Percentiles rank a stretch among this genome's conserved stretches.
phyloP scores from a whole-genome alignment of 2,113 vertebrate species.

The Hypocryptadius cinnamomeus region DNA sequence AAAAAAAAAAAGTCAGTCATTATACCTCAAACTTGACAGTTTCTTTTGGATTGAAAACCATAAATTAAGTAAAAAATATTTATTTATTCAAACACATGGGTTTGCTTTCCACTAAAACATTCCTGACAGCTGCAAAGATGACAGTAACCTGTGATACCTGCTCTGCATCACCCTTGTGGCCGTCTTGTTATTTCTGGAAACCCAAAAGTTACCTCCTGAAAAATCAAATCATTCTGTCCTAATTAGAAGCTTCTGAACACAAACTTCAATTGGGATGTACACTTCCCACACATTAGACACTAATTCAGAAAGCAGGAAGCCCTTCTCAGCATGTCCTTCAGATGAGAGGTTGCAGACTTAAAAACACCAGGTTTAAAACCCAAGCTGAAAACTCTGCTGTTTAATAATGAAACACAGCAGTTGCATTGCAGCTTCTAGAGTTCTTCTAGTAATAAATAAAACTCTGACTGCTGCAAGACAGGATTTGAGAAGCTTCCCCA shows the following conservation, averaged over 20 bases:
- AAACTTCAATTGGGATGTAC: neutral
- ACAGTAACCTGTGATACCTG: constrained; percentile 2
- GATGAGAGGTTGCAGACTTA: neutral
- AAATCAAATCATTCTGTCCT: constrained; percentile 48
- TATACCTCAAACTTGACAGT: constrained; percentile 54
- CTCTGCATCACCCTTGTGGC: neutral
- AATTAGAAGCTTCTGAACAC: constrained; percentile 49
- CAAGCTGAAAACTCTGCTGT: neutral
- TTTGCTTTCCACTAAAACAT: constrained; percentile 46
- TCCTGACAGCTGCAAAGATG: constrained; percentile 22
- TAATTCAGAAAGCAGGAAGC: constrained; percentile 18
- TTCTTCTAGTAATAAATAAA: neutral
- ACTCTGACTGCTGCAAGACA: neutral
- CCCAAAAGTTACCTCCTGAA: neutral
- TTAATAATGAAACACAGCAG: constrained; percentile 26
- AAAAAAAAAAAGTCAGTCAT: constrained; percentile 17
- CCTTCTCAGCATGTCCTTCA: neutral
- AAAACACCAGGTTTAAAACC: constrained; percentile 14
- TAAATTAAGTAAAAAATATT: constrained; percentile 61
- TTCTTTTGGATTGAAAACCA: constrained; percentile 35
- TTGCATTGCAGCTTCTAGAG: neutral
- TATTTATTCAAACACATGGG: constrained; percentile 64
- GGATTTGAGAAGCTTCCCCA: neutral
- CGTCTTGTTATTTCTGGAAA: constrained; percentile 34
- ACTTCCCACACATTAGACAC: neutral